Base-by-base conservation (phyloP, 37 sponge, comb jelly and placozoan genomes). In the Oopsacas minuta region DNA sequence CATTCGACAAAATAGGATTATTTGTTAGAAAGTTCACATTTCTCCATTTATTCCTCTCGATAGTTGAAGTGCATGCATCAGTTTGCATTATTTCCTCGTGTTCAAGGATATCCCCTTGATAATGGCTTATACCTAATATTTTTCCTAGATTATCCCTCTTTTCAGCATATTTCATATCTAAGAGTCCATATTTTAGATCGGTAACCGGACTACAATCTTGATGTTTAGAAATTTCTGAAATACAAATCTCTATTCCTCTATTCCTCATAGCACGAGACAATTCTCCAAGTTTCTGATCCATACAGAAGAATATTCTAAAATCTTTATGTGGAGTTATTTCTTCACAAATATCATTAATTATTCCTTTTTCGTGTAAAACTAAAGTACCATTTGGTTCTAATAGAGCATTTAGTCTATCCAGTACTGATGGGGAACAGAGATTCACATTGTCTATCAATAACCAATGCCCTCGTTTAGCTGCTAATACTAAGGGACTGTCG, bases 221-320 rank as follows among this genome's bases (percentile, higher is more conserved):
- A 82, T 36, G 23, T 30, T 22, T 52, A 20, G 38, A 35, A 38
- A 92, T 91, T 85, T 86, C 69, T 37, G 93, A 84, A 0, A 95
- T 51, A 39, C 36, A 95, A 0, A 95, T 82, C 34, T 95, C 96
- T 38, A 95, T 86, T 38, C 99, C 99, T 83, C 99, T 86, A 86
- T 98, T 98, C 75, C 99, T 37, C 96, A 98, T 93, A 23, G 99
- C 96, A 32, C 93, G 38, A 7, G 99, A 98, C 22, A 98, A 83
- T 39, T 98, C 99, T 37, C 99, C 96, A 85, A 95, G 87, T 23
- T 36, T 52, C 23, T 92, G 90, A 53, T 98, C 94, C 92, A 98
- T 91, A 23, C 93, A 88, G 39, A 97, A 85, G 82, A 97, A 94
- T 39, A 97, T 39, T 42, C 98, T 97, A 84, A 1, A 98, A 42